These are phyloP conservation scores for Apomyelois bistriatella DNA, from an alignment of 2,888 invertebrate genomes.

Conservation along the genomic window DNA sequence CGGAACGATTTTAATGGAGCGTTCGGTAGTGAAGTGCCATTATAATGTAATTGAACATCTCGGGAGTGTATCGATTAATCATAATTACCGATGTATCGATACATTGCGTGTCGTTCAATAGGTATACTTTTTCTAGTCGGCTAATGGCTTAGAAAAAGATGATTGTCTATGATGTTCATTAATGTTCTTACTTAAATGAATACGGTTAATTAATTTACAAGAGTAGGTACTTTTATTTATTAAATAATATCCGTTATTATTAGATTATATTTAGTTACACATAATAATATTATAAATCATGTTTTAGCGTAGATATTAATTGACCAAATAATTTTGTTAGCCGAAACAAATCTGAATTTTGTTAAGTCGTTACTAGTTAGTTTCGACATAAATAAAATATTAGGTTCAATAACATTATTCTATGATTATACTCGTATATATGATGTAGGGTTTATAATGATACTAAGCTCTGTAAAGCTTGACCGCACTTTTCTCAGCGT, in stretches of 20 bases:
- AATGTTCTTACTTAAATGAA: neutral
- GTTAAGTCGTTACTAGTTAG: no score
- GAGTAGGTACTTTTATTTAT: neutral
- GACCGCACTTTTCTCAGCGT: no score
- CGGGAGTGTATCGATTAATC: conserved; percentile 22
- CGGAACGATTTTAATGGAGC: conserved; percentile 8
- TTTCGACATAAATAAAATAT: no score
- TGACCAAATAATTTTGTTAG: no score
- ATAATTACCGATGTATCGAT: conserved; percentile 34
- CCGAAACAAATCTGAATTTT: no score
- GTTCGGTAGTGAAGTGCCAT: conserved; percentile 7
- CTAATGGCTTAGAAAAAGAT: conserved; percentile 5
- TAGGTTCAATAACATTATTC: no score
- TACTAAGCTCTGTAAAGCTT: no score
- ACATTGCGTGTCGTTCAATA: conserved; percentile 27
- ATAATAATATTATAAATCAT: neutral
- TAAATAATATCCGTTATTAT: neutral
- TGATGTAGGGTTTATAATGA: no score
- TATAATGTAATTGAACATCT: conserved; percentile 12
- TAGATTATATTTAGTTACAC: neutral
- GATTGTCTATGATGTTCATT: conserved; percentile 4
- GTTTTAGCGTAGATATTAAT: neutral
- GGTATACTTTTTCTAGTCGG: conserved; percentile 12
- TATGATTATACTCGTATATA: no score
- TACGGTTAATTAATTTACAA: neutral